Evolutionary conservation across 2,888 invertebrate genomes (phyloP), one percentile per base, ranked within the genome.

Genomic region (Pseudococcus viburni): DNA sequence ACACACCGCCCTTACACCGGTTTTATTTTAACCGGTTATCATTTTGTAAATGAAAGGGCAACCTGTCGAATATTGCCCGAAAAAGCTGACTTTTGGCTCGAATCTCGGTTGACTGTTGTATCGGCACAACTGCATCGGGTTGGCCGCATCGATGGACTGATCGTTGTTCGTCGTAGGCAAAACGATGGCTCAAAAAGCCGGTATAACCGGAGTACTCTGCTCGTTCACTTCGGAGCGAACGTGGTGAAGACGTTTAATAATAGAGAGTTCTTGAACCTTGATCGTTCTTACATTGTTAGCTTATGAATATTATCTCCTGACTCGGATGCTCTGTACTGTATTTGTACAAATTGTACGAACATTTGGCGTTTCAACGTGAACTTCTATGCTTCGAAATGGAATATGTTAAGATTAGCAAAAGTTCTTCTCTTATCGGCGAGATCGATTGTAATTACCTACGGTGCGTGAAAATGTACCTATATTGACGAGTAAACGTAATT

Each of bases 261-360:
- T 77, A 77, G 77, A 77, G 77, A 77, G 77, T 77, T 77, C 77
- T 77, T 77, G 77, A 77, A 77, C 77, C 77, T 77, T 77, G 77
- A 77, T 77, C 77, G 39, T 12, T 26, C 39, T 64, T 64, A 64
- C 64, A 77, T 77, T 77, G 77, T 77, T 77, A 77, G 77, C 77
- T 64, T 64, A 77, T 77, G 77, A 77, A 77, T 77, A 77, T 77
- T 77, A 39, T 77, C 77, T 19, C 64, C 51, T 6, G 51, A 51
- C 17, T 51, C 51, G 51, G 15, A 12, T 5, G 51, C 51, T 15
- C 17, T 33, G 1, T 33, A 33, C 17, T 33, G 1, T 33, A 33
- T 33, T 33, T 12, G 51, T 51, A 17, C 15, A 17, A 51, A 51
- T 51, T 51, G 12, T 51, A 51, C 51, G 15, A 51, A 17, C 15